phyloP scores from a whole-genome alignment of 2,888 invertebrate species.

The Trachelus stipa region DNA sequence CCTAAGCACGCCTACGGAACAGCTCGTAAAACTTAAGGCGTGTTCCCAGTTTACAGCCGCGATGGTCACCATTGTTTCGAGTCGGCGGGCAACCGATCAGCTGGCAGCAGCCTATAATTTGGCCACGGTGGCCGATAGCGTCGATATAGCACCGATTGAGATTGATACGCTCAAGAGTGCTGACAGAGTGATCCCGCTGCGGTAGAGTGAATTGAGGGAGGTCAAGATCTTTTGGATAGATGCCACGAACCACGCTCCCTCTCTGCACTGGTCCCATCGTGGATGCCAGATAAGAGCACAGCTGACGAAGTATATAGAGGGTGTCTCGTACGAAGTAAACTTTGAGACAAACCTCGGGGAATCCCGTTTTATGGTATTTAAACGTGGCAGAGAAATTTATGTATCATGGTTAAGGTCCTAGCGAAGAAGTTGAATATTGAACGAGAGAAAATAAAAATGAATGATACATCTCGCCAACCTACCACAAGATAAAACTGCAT shows the following conservation, averaged over 20 bases:
- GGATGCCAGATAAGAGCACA: constrained; percentile 14
- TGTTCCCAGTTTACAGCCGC: neutral
- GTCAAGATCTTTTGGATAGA: constrained; percentile 51
- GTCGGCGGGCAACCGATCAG: constrained; percentile 29
- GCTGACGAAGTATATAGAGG: neutral
- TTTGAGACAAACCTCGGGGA: neutral
- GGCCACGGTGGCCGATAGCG: constrained; percentile 42
- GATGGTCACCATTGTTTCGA: constrained; percentile 49
- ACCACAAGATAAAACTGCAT: constrained; percentile 2
- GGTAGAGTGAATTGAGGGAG: constrained; percentile 46
- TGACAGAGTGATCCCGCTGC: constrained; percentile 38
- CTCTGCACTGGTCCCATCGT: neutral
- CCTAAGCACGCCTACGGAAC: neutral
- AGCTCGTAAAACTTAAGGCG: neutral
- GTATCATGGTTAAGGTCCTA: neutral
- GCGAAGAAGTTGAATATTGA: constrained; percentile 4
- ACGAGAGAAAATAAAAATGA: neutral
- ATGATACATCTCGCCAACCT: constrained; percentile 1
- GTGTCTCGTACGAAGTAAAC: neutral
- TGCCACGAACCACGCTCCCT: constrained; percentile 37
- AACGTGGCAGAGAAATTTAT: neutral
- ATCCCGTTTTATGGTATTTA: neutral
- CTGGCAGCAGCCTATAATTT: constrained; percentile 46
- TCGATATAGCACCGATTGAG: constrained; percentile 43
- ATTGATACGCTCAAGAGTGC: constrained; percentile 44